Evolutionary conservation across 1,140 invertebrate genomes (phyloP).

Genomic region (Acromyrmex heyeri): DNA sequence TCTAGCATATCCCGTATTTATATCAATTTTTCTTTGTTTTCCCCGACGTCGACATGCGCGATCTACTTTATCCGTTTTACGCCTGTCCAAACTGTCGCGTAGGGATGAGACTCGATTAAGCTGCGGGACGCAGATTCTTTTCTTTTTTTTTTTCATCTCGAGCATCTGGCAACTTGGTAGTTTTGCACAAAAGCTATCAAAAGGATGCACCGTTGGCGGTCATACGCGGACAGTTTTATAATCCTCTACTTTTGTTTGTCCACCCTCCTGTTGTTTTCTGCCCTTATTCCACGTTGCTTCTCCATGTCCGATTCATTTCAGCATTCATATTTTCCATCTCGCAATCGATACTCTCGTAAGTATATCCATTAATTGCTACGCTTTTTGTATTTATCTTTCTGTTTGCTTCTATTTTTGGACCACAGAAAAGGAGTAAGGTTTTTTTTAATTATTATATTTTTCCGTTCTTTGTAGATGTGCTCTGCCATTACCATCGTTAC

Average conservation of each 20-base stretch:
- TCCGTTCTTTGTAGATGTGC: not conserved
- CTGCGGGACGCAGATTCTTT: slow-evolving; percentile 36
- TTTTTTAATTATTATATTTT: not conserved
- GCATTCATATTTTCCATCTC: slow-evolving; percentile 15
- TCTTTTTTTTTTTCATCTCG: slow-evolving; percentile 21
- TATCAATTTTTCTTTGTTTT: slow-evolving; percentile 54
- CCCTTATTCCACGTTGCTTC: not conserved
- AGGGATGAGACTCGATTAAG: slow-evolving; percentile 53
- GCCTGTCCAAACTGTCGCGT: slow-evolving; percentile 58
- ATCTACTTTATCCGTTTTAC: slow-evolving; percentile 60
- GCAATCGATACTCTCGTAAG: slow-evolving; percentile 17
- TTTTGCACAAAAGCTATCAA: slow-evolving; percentile 43
- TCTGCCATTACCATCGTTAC: not conserved
- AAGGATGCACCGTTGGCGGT: slow-evolving; percentile 22
- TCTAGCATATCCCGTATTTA: slow-evolving; percentile 15
- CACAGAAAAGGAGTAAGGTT: not conserved
- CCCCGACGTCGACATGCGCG: slow-evolving; percentile 24
- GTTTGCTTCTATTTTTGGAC: not conserved
- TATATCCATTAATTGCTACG: slow-evolving; percentile 31
- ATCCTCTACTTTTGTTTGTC: slow-evolving; percentile 37
- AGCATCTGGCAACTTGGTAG: not conserved
- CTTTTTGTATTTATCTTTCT: not conserved
- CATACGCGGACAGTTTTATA: slow-evolving; percentile 52
- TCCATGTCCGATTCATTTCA: not conserved
- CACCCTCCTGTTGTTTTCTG: slow-evolving; percentile 9